phyloP scores from a whole-genome alignment of 2,797 vertebrate species.

The Falco peregrinus region DNA sequence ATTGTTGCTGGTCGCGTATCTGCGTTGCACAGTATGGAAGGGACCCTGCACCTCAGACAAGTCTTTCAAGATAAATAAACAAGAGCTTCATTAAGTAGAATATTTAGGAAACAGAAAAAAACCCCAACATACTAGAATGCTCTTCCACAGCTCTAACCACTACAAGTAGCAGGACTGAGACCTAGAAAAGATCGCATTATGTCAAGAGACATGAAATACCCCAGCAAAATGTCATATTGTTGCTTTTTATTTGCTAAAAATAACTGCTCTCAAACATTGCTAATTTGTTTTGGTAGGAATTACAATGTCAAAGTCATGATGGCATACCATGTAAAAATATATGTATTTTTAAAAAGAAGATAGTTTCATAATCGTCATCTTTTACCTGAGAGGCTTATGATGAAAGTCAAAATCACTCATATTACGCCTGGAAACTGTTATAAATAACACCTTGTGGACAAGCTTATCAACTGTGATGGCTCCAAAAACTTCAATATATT shows the following conservation, averaged over 20 bases:
- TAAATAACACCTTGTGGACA: not conserved
- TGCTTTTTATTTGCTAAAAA: not conserved
- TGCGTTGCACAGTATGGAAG: not conserved
- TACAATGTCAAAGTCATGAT: not conserved
- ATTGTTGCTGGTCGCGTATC: not conserved
- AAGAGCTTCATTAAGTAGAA: not conserved
- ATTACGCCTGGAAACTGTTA: not conserved
- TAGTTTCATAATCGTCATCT: not conserved
- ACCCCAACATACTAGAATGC: not conserved
- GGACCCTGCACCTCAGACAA: rapidly evolving
- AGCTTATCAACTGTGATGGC: not conserved
- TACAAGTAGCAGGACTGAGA: not conserved
- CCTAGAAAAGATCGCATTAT: not conserved
- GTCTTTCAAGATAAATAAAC: not conserved
- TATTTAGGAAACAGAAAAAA: not conserved
- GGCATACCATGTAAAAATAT: not conserved
- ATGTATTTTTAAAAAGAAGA: not conserved
- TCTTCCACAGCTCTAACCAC: not conserved
- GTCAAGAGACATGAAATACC: not conserved
- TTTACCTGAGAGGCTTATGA: not conserved
- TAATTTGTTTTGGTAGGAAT: not conserved
- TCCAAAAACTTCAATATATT: not conserved
- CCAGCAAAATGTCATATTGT: not conserved
- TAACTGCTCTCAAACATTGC: not conserved
- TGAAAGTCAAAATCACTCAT: not conserved